Evolutionary conservation across 2,888 invertebrate genomes (phyloP).

Genomic region (Leptinotarsa peninsularis): DNA sequence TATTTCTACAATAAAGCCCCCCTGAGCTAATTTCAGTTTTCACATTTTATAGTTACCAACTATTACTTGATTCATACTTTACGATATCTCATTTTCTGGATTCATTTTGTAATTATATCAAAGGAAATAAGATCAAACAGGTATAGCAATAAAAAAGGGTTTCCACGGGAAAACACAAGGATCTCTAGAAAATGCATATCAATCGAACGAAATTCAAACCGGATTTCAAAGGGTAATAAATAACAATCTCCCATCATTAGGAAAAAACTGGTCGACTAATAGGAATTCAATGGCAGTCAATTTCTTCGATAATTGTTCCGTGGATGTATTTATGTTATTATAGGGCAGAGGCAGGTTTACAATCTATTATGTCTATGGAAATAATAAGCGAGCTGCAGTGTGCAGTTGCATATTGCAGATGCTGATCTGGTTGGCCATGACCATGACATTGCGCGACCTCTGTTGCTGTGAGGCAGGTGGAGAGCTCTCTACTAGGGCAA

Average conservation of each 20-base stretch:
- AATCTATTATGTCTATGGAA: constrained; percentile 41
- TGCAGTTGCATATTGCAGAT: constrained; percentile 63
- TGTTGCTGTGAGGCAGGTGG: constrained; percentile 44
- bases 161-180: not conserved
- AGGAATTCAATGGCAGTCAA: constrained; percentile 11
- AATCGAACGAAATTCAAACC: constrained; percentile 12
- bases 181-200: not conserved
- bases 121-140: no score
- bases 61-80: no score
- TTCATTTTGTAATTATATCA: no score
- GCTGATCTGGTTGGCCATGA: constrained; percentile 66
- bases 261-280: constrained; percentile 15
- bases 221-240: constrained; percentile 9
- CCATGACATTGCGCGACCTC: constrained; percentile 67
- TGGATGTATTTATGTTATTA: constrained; percentile 32
- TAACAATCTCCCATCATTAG: constrained; percentile 6
- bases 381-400: constrained; percentile 57
- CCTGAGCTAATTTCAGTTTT: no score
- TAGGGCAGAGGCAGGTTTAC: constrained; percentile 27
- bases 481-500: constrained; percentile 15
- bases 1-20: no score
- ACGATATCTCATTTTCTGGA: no score
- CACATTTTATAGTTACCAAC: no score
- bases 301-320: constrained; percentile 14
- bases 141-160: not conserved